Evolutionary conservation across 64 coral and sea anemone species (phyloP), one percentile per base, ranked within the genome.

Genomic region (Pocillopora verrucosa): DNA sequence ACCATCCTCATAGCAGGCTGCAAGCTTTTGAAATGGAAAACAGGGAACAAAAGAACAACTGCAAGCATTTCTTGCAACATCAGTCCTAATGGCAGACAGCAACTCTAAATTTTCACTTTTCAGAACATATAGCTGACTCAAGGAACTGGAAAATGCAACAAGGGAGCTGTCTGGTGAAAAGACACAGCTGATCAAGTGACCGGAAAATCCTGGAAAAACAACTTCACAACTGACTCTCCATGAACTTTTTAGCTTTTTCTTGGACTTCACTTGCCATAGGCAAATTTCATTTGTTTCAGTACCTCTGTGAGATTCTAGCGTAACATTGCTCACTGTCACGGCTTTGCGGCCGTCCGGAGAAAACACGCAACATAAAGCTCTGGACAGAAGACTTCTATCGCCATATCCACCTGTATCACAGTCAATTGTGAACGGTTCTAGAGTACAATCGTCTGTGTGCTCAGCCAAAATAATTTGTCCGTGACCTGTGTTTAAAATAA

Each of bases 341-440:
- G 84, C 91, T 10, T 77, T 72, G 1, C 51, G n/a, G 20, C 91
- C 91, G 56, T 83, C 65, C 56, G 84, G 84, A 59, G 91, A 87
- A 38, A 93, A 93, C 14, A 93, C 86, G 82, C 91, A 93, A 26
- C 77, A 88, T 41, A 81, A 61, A 20, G 77, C 73, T 59, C 83
- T 80, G 4, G 85, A 73, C 35, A 77, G 68, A 14, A 93, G 56
- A 34, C 82, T 93, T 65, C 59, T 83, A 37, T 78, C 86, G 0
- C 91, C 91, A 34, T 75, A 64, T 11, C 76, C 74, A 1, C 75
- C 72, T 17, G 78, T 77, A 51, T 59, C 72, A 57, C 91, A 93
- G 61, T 93, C 86, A 62, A 93, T 87, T 34, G 88, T 93, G 17
- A 78, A 93, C 36, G 91, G 91, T 51, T 93, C 91, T 45, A 93